A percentile compares a stretch with the other conserved stretches of the same genome.
Conservation (phyloP, 2,888 invertebrate genomes). For the Digitonthophagus gazella region DNA sequence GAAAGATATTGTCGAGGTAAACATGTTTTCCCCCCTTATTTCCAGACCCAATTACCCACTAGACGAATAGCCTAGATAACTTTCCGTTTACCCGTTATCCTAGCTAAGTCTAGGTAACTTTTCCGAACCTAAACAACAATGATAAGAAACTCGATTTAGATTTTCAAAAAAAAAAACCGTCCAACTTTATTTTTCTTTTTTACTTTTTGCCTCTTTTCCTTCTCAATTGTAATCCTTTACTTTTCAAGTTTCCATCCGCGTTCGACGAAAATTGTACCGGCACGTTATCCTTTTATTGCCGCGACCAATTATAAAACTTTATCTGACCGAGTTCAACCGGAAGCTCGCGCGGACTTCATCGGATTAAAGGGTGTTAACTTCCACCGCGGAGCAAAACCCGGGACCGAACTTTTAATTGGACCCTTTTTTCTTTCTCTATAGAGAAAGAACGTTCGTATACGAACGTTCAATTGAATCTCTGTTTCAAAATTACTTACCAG, state of each 20-base stretch:
- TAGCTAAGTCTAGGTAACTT: neutral
- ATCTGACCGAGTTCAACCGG: neutral
- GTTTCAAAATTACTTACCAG: constrained; percentile 64
- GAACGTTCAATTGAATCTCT: neutral
- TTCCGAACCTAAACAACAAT: neutral
- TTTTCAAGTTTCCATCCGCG: too few species aligned
- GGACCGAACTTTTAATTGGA: too few species aligned
- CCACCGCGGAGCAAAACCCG: too few species aligned
- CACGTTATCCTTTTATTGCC: neutral
- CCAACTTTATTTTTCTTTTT: too few species aligned
- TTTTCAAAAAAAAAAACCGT: too few species aligned
- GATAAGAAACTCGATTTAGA: neutral
- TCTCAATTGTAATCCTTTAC: too few species aligned
- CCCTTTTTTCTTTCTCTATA: too few species aligned
- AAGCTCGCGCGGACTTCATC: too few species aligned
- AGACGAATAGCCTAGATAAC: neutral
- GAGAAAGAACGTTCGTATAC: too few species aligned
- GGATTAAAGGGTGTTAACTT: too few species aligned
- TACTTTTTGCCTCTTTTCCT: too few species aligned
- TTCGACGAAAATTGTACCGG: too few species aligned
- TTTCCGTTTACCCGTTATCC: neutral
- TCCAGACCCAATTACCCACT: neutral
- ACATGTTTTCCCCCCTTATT: neutral
- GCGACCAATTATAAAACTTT: neutral
- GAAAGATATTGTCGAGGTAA: neutral